phyloP scores from a whole-genome alignment of 2,797 vertebrate species.

The Knipowitschia caucasica region DNA sequence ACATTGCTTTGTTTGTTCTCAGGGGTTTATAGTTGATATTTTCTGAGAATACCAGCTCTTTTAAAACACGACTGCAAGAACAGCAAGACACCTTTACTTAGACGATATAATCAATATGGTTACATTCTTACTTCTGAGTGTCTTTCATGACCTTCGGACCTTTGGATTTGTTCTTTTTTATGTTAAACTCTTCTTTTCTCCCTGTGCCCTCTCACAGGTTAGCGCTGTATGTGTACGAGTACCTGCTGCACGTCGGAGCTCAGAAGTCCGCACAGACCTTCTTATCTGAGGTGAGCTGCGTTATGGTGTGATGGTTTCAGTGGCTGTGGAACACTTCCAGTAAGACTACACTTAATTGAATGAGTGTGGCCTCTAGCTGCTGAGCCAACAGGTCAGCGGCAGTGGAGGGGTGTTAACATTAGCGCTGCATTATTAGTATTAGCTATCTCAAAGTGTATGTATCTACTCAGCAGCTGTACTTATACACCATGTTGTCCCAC shows the following conservation, averaged over 20 bases:
- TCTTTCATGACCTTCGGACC: too few species aligned
- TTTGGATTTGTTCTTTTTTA: background rate
- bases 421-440: constrained; percentile 38
- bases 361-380: constrained; percentile 38
- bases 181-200: constrained; percentile 23
- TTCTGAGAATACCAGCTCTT: too few species aligned
- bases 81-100: too few species aligned
- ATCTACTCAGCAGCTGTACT: constrained; percentile 20
- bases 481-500: too few species aligned
- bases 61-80: too few species aligned
- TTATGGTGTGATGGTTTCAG: background rate
- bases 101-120: too few species aligned
- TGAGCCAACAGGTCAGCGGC: constrained; percentile 43
- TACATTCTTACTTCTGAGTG: too few species aligned
- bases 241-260: constrained; percentile 97
- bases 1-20: too few species aligned
- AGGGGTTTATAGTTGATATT: too few species aligned
- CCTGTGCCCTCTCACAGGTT: constrained; percentile 75
- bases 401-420: constrained; percentile 46
- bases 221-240: constrained; percentile 97
- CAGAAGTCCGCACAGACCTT: constrained; percentile 99
- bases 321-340: constrained; percentile 39
- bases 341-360: constrained; percentile 51
- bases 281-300: constrained; percentile 91
- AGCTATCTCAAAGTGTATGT: constrained; percentile 35